A percentile compares a stretch with the other conserved stretches of the same genome.
phyloP scores from a whole-genome alignment of 2,113 vertebrate species.

The Erythrocercus mccallii region DNA sequence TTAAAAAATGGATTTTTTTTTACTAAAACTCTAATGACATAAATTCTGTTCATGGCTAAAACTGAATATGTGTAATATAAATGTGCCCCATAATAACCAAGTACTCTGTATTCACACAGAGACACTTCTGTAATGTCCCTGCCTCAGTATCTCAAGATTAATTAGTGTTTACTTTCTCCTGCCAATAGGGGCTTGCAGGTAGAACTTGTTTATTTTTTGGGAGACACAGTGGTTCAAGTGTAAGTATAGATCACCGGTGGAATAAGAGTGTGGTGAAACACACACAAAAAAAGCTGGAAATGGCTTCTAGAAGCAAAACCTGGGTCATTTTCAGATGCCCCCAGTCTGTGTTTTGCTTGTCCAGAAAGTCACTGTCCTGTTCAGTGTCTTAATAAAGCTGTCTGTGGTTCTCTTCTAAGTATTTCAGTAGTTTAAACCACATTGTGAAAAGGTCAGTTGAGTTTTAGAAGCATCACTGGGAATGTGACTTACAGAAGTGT shows the following conservation, averaged over 20 bases:
- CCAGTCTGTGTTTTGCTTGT: not conserved
- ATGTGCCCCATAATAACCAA: not conserved
- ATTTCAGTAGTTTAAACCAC: not conserved
- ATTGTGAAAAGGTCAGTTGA: not conserved
- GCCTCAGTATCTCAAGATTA: not conserved
- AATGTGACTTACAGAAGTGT: rapidly evolving
- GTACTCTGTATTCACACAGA: rapidly evolving
- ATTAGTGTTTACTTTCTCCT: not conserved
- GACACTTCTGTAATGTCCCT: not conserved
- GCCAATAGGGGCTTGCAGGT: not conserved
- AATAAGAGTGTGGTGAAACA: not conserved
- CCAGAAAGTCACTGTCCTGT: not conserved
- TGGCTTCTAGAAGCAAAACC: not conserved
- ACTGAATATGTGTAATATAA: not conserved
- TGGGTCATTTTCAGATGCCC: not conserved
- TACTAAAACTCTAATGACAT: not conserved
- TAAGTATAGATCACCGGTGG: not conserved
- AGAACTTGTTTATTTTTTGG: not conserved
- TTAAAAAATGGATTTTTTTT: not conserved
- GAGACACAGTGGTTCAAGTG: not conserved
- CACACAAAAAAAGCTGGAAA: not conserved
- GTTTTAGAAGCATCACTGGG: not conserved
- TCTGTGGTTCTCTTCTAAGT: not conserved
- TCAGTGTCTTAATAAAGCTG: not conserved
- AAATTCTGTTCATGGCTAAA: not conserved